Evolutionary conservation across 2,797 vertebrate genomes (phyloP).

Genomic region (Meriones psammophilus): DNA sequence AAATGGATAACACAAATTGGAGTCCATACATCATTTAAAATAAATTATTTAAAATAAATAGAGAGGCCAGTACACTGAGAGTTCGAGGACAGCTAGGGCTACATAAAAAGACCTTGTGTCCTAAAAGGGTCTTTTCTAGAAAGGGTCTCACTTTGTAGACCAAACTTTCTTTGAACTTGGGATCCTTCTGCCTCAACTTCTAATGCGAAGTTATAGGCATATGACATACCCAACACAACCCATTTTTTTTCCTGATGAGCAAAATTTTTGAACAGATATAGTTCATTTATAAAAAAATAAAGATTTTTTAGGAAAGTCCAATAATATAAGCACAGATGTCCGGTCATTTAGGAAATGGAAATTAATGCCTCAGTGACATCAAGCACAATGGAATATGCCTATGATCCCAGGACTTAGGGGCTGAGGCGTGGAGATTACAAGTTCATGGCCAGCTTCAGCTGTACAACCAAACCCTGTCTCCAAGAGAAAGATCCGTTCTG

Average conservation of each 20-base stretch:
- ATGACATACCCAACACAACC: background rate
- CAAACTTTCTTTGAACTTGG: background rate
- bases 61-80: conserved; percentile 15
- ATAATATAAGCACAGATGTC: background rate
- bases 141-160: background rate
- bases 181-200: background rate
- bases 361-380: background rate
- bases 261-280: conserved; percentile 43
- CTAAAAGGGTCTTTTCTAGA: background rate
- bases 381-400: background rate
- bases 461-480: background rate
- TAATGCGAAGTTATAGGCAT: background rate
- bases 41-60: background rate
- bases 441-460: background rate
- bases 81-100: background rate
- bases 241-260: background rate
- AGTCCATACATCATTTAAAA: background rate
- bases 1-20: background rate
- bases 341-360: background rate
- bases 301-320: background rate
- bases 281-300: background rate
- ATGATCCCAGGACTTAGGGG: background rate
- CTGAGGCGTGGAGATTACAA: background rate
- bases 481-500: conserved; percentile 26
- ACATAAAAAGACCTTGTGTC: background rate